These are phyloP conservation scores for Elephantulus edwardii DNA, from an alignment of 2,113 vertebrate species.

Conservation along the genomic window DNA sequence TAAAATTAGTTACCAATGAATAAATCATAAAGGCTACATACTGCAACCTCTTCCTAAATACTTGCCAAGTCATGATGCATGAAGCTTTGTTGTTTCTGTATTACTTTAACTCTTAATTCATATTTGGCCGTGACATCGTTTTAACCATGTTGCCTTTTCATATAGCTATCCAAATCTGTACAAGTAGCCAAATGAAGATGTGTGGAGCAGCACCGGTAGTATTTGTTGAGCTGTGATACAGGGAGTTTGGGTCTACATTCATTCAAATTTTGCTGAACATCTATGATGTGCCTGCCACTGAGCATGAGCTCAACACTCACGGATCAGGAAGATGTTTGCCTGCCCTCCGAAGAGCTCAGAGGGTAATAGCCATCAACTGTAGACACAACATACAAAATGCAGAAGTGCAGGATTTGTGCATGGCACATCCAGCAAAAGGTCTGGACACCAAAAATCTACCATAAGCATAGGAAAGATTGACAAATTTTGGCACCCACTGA, in stretches of 20 bases:
- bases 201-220: neutral
- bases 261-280: slow-evolving; percentile 3
- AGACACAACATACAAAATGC: neutral
- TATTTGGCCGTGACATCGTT: slow-evolving; percentile 26
- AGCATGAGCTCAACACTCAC: neutral
- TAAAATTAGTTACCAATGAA: slow-evolving; percentile 61
- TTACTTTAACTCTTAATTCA: slow-evolving; percentile 24
- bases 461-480: neutral
- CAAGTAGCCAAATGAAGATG: neutral
- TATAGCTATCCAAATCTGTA: neutral
- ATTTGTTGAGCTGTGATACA: neutral
- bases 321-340: neutral
- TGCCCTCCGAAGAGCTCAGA: neutral
- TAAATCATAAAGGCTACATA: slow-evolving; percentile 49
- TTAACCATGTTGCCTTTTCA: neutral
- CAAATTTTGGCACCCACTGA: neutral
- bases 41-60: slow-evolving; percentile 36
- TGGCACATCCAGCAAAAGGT: slow-evolving; percentile 3
- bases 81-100: slow-evolving; percentile 13
- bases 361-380: neutral
- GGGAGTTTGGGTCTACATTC: neutral
- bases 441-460: neutral
- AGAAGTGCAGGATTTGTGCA: neutral
- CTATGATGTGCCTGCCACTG: neutral
- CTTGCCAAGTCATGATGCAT: slow-evolving; percentile 18